Conservation (phyloP, 2,888 invertebrate species). For the Drosophila picticornis region DNA sequence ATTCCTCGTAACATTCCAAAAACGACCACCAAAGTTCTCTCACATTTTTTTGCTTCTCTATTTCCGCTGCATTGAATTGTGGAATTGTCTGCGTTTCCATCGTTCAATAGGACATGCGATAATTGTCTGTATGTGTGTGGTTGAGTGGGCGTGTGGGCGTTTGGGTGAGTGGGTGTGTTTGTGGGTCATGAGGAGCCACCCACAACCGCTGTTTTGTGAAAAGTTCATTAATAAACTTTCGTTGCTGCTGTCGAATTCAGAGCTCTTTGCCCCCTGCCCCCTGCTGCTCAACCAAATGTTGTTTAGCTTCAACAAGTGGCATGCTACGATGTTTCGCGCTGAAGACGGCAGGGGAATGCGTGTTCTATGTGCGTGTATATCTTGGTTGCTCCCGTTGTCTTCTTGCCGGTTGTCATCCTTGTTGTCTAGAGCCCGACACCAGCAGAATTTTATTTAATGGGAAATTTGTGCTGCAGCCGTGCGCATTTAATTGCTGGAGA, state of each 20-base stretch:
- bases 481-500: conserved; percentile 72
- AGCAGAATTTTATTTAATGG: conserved; percentile 74
- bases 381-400: conserved; percentile 28
- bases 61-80: conserved; percentile 58
- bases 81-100: conserved; percentile 51
- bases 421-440: conserved; percentile 62
- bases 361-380: neutral
- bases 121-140: conserved; percentile 28
- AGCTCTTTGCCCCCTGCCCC: conserved; percentile 25
- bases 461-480: conserved; percentile 68
- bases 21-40: conserved; percentile 19
- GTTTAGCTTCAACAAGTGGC: conserved; percentile 75
- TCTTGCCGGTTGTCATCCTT: conserved; percentile 36
- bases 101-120: conserved; percentile 51
- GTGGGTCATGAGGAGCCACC: conserved; percentile 43
- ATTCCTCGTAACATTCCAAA: conserved; percentile 71
- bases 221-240: conserved; percentile 80
- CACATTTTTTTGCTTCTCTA: conserved; percentile 25
- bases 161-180: conserved; percentile 19
- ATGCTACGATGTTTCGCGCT: conserved; percentile 34
- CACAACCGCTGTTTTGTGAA: conserved; percentile 47
- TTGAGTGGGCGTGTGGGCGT: conserved; percentile 8
- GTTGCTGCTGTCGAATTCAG: conserved; percentile 75
- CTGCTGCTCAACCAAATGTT: conserved; percentile 27
- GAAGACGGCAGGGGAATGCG: neutral